Conservation (phyloP, 2,113 vertebrate genomes). For the Bagarius yarrelli region DNA sequence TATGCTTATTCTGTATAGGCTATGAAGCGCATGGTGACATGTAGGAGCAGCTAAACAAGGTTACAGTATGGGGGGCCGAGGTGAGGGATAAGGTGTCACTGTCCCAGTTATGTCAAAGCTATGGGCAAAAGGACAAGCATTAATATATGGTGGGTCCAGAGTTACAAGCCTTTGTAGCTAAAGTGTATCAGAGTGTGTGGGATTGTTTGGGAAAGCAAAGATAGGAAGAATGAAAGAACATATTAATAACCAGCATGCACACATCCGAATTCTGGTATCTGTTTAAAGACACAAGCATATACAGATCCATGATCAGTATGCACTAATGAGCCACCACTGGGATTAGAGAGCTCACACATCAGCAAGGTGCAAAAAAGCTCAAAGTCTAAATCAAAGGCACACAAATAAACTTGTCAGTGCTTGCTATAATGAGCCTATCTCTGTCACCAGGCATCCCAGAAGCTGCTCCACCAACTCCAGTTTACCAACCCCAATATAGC, state of each 20-base stretch:
- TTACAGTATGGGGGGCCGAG: slow-evolving; percentile 30
- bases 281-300: slow-evolving; percentile 46
- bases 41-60: slow-evolving; percentile 15
- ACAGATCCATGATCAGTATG: slow-evolving; percentile 50
- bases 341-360: slow-evolving; percentile 47
- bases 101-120: slow-evolving; percentile 67
- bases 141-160: slow-evolving; percentile 59
- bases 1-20: background rate
- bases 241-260: slow-evolving; percentile 9
- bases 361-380: slow-evolving; percentile 43
- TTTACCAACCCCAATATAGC: slow-evolving; percentile 74
- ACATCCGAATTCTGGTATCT: slow-evolving; percentile 46
- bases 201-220: background rate
- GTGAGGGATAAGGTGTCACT: slow-evolving; percentile 64
- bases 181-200: slow-evolving; percentile 19
- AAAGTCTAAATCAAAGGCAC: slow-evolving; percentile 52
- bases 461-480: slow-evolving; percentile 66
- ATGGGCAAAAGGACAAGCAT: slow-evolving; percentile 53
- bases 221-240: background rate
- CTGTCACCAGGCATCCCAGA: slow-evolving; percentile 68
- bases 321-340: slow-evolving; percentile 49
- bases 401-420: slow-evolving; percentile 53
- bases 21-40: slow-evolving; percentile 14
- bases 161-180: slow-evolving; percentile 41
- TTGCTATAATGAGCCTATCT: slow-evolving; percentile 36